Percentiles rank a stretch among this genome's conserved stretches.
Evolutionary conservation across 2,113 vertebrate species (phyloP).

Genomic region (Cromileptes altivelis): DNA sequence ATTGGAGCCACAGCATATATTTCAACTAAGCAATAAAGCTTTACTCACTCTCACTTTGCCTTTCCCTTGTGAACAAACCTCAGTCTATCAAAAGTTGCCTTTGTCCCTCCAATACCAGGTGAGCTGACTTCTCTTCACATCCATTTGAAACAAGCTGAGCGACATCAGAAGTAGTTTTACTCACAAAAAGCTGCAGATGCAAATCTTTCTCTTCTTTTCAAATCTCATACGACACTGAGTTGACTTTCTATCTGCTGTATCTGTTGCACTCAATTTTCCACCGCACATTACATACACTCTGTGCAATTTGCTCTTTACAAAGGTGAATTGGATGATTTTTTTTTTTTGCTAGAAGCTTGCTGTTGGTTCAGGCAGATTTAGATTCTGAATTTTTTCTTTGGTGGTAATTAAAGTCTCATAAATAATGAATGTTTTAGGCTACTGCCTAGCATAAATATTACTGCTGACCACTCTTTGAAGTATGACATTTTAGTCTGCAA

Average conservation of each 20-base stretch:
- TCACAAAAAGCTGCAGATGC: slow-evolving; percentile 47
- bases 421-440: neutral
- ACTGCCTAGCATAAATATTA: neutral
- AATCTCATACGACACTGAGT: neutral
- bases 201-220: slow-evolving; percentile 50
- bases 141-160: slow-evolving; percentile 45
- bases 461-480: neutral
- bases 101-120: slow-evolving; percentile 18
- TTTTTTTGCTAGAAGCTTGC: slow-evolving; percentile 9
- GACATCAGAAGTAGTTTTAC: slow-evolving; percentile 42
- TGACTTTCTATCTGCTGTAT: slow-evolving; percentile 46
- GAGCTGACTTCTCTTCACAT: slow-evolving; percentile 32
- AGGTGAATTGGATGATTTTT: slow-evolving; percentile 38
- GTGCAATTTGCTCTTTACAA: slow-evolving; percentile 39
- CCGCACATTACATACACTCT: slow-evolving; percentile 28
- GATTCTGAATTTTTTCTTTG: slow-evolving; percentile 14
- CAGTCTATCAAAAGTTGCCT: slow-evolving; percentile 24
- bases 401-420: slow-evolving; percentile 5
- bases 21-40: neutral
- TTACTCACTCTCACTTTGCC: slow-evolving; percentile 1
- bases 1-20: slow-evolving; percentile 10
- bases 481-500: neutral
- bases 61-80: slow-evolving; percentile 37
- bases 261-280: slow-evolving; percentile 39
- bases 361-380: slow-evolving; percentile 6